A percentile compares a stretch with the other conserved stretches of the same genome.
These are phyloP conservation scores for Malacoctenus gilli DNA, from an alignment of 2,797 vertebrate species.

Conservation along the genomic window DNA sequence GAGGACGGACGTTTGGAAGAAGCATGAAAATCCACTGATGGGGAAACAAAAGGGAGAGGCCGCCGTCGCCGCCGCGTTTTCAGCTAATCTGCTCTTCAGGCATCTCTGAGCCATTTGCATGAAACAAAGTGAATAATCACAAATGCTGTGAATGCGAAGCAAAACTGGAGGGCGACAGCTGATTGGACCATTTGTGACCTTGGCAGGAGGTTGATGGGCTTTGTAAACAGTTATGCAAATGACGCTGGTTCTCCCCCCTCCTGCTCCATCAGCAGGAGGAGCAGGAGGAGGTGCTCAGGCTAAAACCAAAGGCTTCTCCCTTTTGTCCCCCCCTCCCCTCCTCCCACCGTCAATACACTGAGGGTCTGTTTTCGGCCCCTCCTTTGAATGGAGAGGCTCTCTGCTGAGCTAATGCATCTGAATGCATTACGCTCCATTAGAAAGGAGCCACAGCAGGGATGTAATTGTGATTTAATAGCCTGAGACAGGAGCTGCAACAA, in stretches of 20 bases:
- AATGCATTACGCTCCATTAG: conserved; percentile 60
- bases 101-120: too few relatives aligned
- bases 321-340: background rate
- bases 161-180: background rate
- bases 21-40: too few relatives aligned
- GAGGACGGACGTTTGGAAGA: too few relatives aligned
- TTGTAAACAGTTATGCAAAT: conserved; percentile 54
- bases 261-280: conserved; percentile 41
- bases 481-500: conserved; percentile 38
- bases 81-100: too few relatives aligned
- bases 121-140: too few relatives aligned
- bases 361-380: background rate
- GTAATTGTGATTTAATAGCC: conserved; percentile 64
- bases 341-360: background rate
- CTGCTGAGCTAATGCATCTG: conserved; percentile 43
- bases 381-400: conserved; percentile 33
- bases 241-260: conserved; percentile 24
- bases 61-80: too few relatives aligned
- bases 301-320: too few relatives aligned
- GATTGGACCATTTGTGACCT: conserved; percentile 45
- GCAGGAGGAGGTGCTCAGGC: conserved; percentile 1
- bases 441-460: conserved; percentile 54
- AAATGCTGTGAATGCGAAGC: conserved; percentile 22
- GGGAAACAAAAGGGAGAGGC: too few relatives aligned
- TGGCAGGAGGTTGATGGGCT: conserved; percentile 49